Conservation (phyloP, 2,113 vertebrate genomes). For the Spilogale gracilis region DNA sequence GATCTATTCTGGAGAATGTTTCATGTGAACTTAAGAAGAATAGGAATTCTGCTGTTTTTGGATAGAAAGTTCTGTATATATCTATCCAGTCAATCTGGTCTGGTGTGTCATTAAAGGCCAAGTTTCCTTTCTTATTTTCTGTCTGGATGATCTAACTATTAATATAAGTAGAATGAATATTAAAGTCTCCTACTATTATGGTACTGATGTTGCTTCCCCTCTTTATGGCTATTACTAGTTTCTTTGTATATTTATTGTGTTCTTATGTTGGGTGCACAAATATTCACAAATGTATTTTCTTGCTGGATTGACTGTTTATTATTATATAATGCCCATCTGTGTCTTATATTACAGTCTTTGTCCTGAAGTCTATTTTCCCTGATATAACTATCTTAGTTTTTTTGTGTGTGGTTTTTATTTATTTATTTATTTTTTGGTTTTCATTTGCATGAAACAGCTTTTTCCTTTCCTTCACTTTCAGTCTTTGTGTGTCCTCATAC, state of each 20-base stretch:
- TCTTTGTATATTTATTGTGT: neutral
- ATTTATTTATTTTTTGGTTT: neutral
- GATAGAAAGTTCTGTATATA: neutral
- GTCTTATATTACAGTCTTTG: neutral
- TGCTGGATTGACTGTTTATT: neutral
- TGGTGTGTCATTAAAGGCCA: neutral
- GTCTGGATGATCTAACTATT: neutral
- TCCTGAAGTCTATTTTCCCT: neutral
- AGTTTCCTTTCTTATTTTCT: neutral
- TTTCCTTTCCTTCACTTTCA: neutral
- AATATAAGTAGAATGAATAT: neutral
- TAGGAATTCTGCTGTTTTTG: neutral
- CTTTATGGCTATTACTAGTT: neutral
- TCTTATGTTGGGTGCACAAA: neutral
- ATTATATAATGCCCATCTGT: neutral
- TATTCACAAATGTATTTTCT: neutral
- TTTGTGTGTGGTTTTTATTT: neutral
- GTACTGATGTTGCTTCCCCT: neutral
- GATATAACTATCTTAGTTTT: neutral
- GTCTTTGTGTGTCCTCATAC: neutral
- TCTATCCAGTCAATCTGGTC: neutral
- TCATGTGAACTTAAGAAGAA: neutral
- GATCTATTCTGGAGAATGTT: neutral
- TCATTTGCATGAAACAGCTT: neutral
- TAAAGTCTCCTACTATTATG: neutral